Base-by-base conservation (phyloP, 2,888 invertebrate genomes). In the Baccha elongata region DNA sequence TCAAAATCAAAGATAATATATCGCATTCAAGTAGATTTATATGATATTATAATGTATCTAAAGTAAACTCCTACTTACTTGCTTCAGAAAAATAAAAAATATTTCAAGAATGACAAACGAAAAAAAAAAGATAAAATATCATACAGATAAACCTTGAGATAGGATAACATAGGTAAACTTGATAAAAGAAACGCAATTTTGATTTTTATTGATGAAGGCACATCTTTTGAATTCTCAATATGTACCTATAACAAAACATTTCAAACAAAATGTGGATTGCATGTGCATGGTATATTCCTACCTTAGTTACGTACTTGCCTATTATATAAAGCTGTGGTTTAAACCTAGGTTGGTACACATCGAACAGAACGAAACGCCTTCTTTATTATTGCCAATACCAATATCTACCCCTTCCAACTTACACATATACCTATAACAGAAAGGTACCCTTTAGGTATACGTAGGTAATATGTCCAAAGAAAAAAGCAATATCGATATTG, bases 41-140 rank as follows among this genome's bases (percentile, higher is more conserved):
- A n/a, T n/a, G n/a, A n/a, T n/a, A n/a, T n/a, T n/a, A n/a, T n/a
- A n/a, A n/a, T n/a, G n/a, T n/a, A n/a, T n/a, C n/a, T n/a, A n/a
- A n/a, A n/a, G n/a, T n/a, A n/a, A n/a, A n/a, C n/a, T n/a, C n/a
- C n/a, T n/a, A n/a, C n/a, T n/a, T n/a, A n/a, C 87, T 87, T 85
- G 86, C 86, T 84, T 86, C 86, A 84, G 78, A 87, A n/a, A 87
- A n/a, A n/a, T n/a, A n/a, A n/a, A n/a, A n/a, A 87, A 86, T 87
- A 86, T 86, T 87, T 87, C 87, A 87, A 87, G 87, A 87, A 87
- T 87, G 86, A 87, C 86, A 23, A 23, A 23, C 23, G 23, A 23
- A n/a, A n/a, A n/a, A n/a, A n/a, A n/a, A n/a, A n/a, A n/a, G n/a
- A n/a, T n/a, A n/a, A n/a, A n/a, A n/a, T n/a, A n/a, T n/a, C n/a